Conservation (phyloP, 1,140 invertebrate genomes). For the Drosophila kurseongensis region DNA sequence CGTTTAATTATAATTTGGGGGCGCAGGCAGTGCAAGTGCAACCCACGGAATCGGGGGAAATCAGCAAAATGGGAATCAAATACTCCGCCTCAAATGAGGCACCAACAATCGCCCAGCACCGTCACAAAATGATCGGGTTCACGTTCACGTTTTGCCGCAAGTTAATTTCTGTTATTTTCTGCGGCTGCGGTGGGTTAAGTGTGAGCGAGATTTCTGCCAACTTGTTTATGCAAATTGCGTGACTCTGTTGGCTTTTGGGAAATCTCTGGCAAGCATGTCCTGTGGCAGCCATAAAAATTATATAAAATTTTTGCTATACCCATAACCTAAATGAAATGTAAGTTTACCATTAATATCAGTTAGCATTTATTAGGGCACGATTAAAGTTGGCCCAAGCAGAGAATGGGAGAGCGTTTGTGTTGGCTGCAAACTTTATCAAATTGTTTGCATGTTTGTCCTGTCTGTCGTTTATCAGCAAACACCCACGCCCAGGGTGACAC, state of each 20-base stretch:
- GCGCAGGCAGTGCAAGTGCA: background rate
- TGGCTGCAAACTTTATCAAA: conserved; percentile 69
- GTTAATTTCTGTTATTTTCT: conserved; percentile 18
- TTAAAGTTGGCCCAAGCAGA: conserved; percentile 43
- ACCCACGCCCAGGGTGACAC: conserved; percentile 27
- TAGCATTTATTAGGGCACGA: conserved; percentile 66
- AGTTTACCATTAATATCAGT: conserved; percentile 65
- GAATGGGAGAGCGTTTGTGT: conserved; percentile 25
- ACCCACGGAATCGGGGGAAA: conserved; percentile 10
- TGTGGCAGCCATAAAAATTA: conserved; percentile 37
- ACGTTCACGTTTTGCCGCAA: conserved; percentile 30
- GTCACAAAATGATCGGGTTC: conserved; percentile 42
- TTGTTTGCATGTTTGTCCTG: conserved; percentile 69
- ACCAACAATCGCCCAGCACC: conserved; percentile 23
- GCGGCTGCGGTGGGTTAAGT: conserved; percentile 1
- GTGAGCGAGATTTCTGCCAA: conserved; percentile 36
- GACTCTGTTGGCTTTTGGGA: conserved; percentile 20
- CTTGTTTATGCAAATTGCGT: conserved; percentile 58
- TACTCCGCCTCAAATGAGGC: conserved; percentile 20
- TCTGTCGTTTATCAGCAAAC: conserved; percentile 66
- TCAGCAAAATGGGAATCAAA: conserved; percentile 24
- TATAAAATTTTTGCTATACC: conserved; percentile 10
- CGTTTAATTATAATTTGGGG: conserved; percentile 70
- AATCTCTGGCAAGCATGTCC: background rate
- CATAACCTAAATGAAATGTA: conserved; percentile 33